Percentiles rank a stretch among this genome's conserved stretches.
Conservation (phyloP, 2,888 invertebrate genomes). For the Thelaira solivaga region DNA sequence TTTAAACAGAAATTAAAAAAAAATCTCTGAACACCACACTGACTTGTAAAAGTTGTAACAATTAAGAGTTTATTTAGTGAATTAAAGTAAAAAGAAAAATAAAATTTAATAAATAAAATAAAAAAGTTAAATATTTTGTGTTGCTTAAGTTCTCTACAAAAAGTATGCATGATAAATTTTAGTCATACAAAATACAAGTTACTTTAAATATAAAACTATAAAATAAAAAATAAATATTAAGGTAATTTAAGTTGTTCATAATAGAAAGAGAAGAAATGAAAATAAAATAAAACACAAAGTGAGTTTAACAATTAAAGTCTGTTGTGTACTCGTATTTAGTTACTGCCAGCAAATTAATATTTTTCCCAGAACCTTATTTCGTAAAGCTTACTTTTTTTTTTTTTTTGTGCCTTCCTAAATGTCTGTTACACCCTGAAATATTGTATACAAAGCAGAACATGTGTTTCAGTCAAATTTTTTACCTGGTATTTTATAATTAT, state of each 20-base stretch:
- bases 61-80: too few relatives aligned
- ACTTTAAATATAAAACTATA: too few relatives aligned
- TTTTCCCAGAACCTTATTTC: not conserved
- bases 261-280: not conserved
- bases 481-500: too few relatives aligned
- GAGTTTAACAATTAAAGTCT: not conserved
- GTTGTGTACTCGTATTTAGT: too few relatives aligned
- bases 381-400: not conserved
- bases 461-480: too few relatives aligned
- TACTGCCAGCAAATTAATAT: not conserved
- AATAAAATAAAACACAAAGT: not conserved
- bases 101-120: too few relatives aligned
- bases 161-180: too few relatives aligned
- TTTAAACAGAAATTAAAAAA: not conserved
- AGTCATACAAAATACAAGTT: too few relatives aligned
- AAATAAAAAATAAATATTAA: not conserved
- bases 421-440: conserved; percentile 22
- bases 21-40: not conserved
- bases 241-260: not conserved
- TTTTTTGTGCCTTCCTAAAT: not conserved
- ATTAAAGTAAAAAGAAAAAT: too few relatives aligned
- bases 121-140: too few relatives aligned
- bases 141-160: too few relatives aligned
- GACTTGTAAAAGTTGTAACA: not conserved
- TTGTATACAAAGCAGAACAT: not conserved